Percentiles rank a stretch among this genome's conserved stretches.
Conservation (phyloP, 2,113 vertebrate species). For the Sialia sialis region DNA sequence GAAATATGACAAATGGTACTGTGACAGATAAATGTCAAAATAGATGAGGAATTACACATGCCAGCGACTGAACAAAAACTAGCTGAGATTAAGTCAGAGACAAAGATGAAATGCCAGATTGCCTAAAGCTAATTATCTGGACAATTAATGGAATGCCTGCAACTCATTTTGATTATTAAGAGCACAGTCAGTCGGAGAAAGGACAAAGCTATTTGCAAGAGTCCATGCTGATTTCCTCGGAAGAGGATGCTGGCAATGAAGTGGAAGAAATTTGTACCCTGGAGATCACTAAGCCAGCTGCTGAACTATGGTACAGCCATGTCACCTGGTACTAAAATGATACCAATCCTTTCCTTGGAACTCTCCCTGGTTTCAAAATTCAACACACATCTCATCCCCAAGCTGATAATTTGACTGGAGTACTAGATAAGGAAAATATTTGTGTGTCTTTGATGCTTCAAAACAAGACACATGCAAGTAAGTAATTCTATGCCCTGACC, state of each 20-base stretch:
- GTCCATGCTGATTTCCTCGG: slow-evolving; percentile 49
- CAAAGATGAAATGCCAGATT: slow-evolving; percentile 73
- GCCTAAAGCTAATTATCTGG: slow-evolving; percentile 68
- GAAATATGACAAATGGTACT: slow-evolving; percentile 29
- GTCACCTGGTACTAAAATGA: not conserved
- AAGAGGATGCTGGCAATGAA: slow-evolving; percentile 55
- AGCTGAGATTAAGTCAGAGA: slow-evolving; percentile 53
- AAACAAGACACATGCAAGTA: not conserved
- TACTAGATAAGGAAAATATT: not conserved
- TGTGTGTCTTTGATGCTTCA: not conserved
- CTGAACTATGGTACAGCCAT: not conserved
- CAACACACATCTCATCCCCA: not conserved
- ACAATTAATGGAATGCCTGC: slow-evolving; percentile 73
- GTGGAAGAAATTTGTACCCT: slow-evolving; percentile 47
- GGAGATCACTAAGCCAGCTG: slow-evolving; percentile 27
- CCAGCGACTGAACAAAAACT: slow-evolving; percentile 37
- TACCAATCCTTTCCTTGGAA: not conserved
- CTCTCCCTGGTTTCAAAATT: not conserved
- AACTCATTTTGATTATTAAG: slow-evolving; percentile 65
- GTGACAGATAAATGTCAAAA: slow-evolving; percentile 41
- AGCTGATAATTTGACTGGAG: not conserved
- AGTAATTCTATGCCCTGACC: not conserved
- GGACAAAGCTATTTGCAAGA: slow-evolving; percentile 66
- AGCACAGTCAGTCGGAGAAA: slow-evolving; percentile 59
- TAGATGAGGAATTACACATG: slow-evolving; percentile 24